Percentiles rank a stretch among this genome's conserved stretches.
These are phyloP conservation scores for Sepioteuthis lessoniana DNA, from an alignment of 2,888 invertebrate genomes.

Conservation along the genomic window DNA sequence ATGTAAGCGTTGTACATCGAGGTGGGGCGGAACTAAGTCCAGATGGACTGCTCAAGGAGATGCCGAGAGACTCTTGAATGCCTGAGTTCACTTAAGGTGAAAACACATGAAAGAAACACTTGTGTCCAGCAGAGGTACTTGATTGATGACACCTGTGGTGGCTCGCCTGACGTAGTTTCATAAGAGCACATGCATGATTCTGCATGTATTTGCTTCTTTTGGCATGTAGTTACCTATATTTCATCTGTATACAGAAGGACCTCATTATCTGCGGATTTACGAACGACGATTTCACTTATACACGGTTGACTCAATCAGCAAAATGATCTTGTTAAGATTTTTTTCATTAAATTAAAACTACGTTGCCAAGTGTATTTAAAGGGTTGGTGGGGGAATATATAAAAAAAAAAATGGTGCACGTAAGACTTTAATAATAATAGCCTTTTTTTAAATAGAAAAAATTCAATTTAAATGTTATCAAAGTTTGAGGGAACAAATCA, in stretches of 20 bases:
- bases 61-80: not conserved
- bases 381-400: too few species aligned
- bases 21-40: not conserved
- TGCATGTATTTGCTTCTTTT: not conserved
- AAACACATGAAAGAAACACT: slow-evolving; percentile 23
- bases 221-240: not conserved
- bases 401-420: too few species aligned
- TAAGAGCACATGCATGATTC: not conserved
- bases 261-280: too few species aligned
- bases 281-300: too few species aligned
- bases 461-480: too few species aligned
- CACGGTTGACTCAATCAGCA: too few species aligned
- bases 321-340: too few species aligned
- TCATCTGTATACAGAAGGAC: not conserved
- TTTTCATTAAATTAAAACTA: too few species aligned
- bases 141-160: not conserved
- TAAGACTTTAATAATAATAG: too few species aligned
- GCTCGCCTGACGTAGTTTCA: not conserved
- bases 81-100: not conserved
- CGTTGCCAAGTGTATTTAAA: too few species aligned
- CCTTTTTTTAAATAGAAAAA: too few species aligned
- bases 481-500: too few species aligned
- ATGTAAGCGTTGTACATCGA: not conserved
- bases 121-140: not conserved
- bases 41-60: not conserved